phyloP scores from a whole-genome alignment of 2,888 invertebrate genomes.

The Amblyteles armatorius region DNA sequence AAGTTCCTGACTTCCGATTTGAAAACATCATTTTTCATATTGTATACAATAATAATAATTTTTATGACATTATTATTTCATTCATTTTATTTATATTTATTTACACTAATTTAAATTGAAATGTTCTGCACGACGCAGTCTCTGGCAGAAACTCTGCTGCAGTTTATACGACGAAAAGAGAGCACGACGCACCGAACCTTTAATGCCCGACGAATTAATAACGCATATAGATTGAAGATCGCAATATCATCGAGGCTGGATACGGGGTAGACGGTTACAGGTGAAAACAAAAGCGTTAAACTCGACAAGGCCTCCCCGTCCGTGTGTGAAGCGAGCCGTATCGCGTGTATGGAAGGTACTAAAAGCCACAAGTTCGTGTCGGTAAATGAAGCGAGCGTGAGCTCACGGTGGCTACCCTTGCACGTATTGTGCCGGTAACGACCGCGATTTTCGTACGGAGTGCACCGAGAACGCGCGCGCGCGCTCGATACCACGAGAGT shows the following conservation, averaged over 20 bases:
- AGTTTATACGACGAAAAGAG: neutral
- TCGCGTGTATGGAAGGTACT: slow-evolving; percentile 55
- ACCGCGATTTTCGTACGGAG: slow-evolving; percentile 60
- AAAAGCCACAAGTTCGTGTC: slow-evolving; percentile 61
- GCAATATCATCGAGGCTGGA: slow-evolving; percentile 10
- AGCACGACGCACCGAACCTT: neutral
- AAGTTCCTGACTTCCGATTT: too few relatives aligned
- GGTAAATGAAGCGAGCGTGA: slow-evolving; percentile 55
- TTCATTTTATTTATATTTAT: too few relatives aligned
- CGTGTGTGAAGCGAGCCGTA: slow-evolving; percentile 35
- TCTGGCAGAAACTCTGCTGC: neutral
- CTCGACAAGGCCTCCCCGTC: slow-evolving; percentile 24
- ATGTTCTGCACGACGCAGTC: too few relatives aligned
- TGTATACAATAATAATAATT: too few relatives aligned
- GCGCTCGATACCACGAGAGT: slow-evolving; percentile 12
- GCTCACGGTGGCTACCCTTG: slow-evolving; percentile 20
- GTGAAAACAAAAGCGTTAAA: slow-evolving; percentile 53
- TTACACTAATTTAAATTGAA: neutral
- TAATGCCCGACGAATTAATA: neutral
- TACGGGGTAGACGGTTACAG: slow-evolving; percentile 16
- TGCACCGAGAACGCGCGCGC: slow-evolving; percentile 11
- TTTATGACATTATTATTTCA: too few relatives aligned
- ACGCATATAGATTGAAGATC: slow-evolving; percentile 31
- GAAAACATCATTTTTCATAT: too few relatives aligned
- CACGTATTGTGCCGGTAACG: slow-evolving; percentile 59